These are phyloP conservation scores for Leptopterna dolabrata DNA, from an alignment of 2,888 invertebrate species.

Conservation along the genomic window DNA sequence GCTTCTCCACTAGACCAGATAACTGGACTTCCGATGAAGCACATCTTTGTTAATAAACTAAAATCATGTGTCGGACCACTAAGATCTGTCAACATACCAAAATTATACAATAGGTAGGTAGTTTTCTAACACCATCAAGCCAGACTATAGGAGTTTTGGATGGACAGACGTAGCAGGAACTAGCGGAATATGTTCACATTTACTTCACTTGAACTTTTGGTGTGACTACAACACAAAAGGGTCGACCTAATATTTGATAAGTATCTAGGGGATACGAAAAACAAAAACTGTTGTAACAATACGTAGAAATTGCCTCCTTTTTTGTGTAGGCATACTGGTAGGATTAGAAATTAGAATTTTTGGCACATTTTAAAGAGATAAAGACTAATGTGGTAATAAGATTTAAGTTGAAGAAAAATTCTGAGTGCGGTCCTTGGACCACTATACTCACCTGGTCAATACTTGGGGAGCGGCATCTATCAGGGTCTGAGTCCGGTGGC, in stretches of 20 bases:
- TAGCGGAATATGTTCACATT: neutral
- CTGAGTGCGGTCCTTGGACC: neutral
- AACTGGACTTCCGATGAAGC: neutral
- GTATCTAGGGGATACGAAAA: neutral
- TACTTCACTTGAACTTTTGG: constrained; percentile 32
- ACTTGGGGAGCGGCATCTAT: constrained; percentile 80
- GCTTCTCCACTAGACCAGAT: neutral
- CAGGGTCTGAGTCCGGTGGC: constrained; percentile 70
- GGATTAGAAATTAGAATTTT: neutral
- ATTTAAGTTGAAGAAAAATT: neutral
- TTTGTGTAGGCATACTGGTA: neutral
- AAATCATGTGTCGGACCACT: neutral
- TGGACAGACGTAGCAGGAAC: neutral
- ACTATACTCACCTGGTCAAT: constrained; percentile 82
- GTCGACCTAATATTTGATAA: neutral
- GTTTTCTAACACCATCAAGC: neutral
- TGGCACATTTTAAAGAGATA: neutral
- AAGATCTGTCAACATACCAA: neutral
- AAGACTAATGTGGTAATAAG: neutral
- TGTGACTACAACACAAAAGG: constrained; percentile 48
- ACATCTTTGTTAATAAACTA: too few species aligned
- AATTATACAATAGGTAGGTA: neutral
- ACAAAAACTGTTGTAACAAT: neutral
- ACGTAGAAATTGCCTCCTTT: neutral
- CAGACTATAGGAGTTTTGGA: neutral